Evolutionary conservation across 2,797 vertebrate species (phyloP).

Genomic region (Pipistrellus kuhlii): DNA sequence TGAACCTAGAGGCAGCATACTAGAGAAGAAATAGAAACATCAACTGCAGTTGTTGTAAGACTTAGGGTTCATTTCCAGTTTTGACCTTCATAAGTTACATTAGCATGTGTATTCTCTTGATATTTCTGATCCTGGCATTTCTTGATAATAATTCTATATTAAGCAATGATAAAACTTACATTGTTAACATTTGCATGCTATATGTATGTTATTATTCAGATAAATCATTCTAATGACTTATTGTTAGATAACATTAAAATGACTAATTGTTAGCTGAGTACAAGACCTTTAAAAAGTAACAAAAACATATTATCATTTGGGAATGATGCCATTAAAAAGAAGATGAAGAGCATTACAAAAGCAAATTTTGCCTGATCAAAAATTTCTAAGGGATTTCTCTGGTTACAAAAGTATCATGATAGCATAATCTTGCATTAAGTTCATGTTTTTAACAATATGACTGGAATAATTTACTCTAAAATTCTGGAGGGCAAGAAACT

Average conservation of each 20-base stretch:
- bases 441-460: background rate
- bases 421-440: background rate
- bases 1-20: background rate
- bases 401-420: background rate
- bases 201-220: background rate
- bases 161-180: background rate
- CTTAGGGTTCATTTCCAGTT: background rate
- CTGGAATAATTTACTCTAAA: background rate
- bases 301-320: background rate
- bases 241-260: background rate
- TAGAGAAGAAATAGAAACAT: background rate
- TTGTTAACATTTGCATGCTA: background rate
- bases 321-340: background rate
- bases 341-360: background rate
- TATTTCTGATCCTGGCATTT: background rate
- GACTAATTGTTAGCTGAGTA: background rate
- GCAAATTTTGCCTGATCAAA: background rate
- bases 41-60: background rate
- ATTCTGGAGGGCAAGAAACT: background rate
- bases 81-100: background rate
- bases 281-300: background rate
- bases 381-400: background rate
- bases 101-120: background rate
- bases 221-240: conserved; percentile 2
- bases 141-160: background rate